Conservation (phyloP, 2,113 vertebrate genomes). For the Heptranchias perlo region DNA sequence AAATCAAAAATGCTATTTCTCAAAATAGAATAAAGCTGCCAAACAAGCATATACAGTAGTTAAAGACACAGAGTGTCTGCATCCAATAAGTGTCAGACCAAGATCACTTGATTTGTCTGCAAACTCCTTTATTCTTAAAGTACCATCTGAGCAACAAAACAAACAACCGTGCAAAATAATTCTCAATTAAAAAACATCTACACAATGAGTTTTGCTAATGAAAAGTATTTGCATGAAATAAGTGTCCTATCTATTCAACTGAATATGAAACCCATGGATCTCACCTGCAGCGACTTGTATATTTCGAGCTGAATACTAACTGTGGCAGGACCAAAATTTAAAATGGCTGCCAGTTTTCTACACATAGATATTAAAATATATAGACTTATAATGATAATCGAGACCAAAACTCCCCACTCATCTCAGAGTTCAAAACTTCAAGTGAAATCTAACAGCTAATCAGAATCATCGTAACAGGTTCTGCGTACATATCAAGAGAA, state of each 20-base stretch:
- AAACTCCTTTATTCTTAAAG: neutral
- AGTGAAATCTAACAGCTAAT: neutral
- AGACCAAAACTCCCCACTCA: neutral
- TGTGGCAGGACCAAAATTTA: neutral
- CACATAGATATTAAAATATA: neutral
- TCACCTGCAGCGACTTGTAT: neutral
- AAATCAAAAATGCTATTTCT: neutral
- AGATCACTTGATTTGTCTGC: neutral
- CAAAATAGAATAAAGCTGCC: neutral
- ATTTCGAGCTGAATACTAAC: neutral
- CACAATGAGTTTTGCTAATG: too few relatives aligned
- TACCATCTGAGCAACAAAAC: neutral
- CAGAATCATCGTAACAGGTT: neutral
- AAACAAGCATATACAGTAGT: neutral
- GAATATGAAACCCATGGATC: neutral
- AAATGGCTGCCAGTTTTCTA: neutral
- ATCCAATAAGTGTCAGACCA: too few relatives aligned
- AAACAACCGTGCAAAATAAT: neutral
- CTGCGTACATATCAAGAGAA: neutral
- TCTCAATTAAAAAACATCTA: too few relatives aligned
- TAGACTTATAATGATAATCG: neutral
- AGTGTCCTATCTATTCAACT: neutral
- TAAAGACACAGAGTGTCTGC: too few relatives aligned
- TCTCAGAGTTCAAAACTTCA: neutral
- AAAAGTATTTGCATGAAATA: too few relatives aligned